Conservation (phyloP, 2,797 vertebrate genomes). For the Falco novaeseelandiae region DNA sequence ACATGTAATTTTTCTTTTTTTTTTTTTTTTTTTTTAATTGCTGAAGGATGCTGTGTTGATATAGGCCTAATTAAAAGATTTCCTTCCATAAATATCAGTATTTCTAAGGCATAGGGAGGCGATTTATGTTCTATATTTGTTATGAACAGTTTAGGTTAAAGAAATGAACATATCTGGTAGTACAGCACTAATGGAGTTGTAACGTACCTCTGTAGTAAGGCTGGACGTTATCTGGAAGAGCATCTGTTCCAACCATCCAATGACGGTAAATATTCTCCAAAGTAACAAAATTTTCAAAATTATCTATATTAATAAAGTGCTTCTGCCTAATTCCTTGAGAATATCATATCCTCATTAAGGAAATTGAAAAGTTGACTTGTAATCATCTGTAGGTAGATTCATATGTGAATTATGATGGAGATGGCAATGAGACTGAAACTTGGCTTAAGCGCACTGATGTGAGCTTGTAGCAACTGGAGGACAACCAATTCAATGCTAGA, state of each 20-base stretch:
- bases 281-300: neutral
- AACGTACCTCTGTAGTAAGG: neutral
- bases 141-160: neutral
- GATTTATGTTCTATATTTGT: neutral
- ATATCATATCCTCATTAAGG: neutral
- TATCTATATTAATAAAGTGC: neutral
- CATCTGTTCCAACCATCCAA: neutral
- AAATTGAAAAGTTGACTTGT: neutral
- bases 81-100: neutral
- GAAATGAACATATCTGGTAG: neutral
- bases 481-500: neutral
- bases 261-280: neutral
- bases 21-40: neutral
- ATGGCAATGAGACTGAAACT: neutral
- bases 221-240: neutral
- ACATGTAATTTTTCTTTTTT: neutral
- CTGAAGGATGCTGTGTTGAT: neutral
- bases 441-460: neutral
- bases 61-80: neutral
- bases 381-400: neutral
- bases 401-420: neutral
- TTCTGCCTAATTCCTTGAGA: neutral
- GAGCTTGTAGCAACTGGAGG: neutral
- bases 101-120: neutral
- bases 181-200: neutral